Percentiles rank a stretch among this genome's conserved stretches.
These are phyloP conservation scores for Octonoba sinensis DNA, from an alignment of 2,888 invertebrate species.

Conservation along the genomic window DNA sequence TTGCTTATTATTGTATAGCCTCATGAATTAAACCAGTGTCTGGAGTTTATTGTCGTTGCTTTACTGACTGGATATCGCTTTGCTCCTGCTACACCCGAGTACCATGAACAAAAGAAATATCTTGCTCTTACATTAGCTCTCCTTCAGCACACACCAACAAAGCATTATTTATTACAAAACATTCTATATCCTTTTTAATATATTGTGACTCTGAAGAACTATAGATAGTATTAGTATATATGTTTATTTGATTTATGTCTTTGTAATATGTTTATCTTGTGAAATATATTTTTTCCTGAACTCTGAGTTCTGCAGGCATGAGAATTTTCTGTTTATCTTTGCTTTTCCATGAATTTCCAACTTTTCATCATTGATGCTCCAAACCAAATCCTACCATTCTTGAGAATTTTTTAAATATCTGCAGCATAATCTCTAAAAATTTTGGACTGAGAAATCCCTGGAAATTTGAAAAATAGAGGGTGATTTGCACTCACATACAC, in stretches of 20 bases:
- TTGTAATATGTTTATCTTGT: background rate
- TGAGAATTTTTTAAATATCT: no score
- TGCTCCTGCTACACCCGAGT: constrained; percentile 73
- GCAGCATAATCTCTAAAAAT: no score
- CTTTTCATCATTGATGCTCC: no score
- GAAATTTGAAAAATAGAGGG: no score
- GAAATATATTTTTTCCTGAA: background rate
- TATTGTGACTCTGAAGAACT: background rate
- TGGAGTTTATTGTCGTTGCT: constrained; percentile 78
- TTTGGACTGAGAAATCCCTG: no score
- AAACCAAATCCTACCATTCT: no score
- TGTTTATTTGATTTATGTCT: background rate
- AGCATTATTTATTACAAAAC: constrained; percentile 78
- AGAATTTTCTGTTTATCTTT: no score
- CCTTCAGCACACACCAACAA: constrained; percentile 77
- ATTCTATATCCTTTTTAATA: constrained; percentile 73
- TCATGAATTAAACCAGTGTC: constrained; percentile 76
- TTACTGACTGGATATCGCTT: constrained; percentile 77
- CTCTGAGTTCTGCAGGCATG: background rate
- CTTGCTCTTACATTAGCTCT: constrained; percentile 77
- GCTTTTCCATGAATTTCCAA: no score
- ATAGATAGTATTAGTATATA: background rate
- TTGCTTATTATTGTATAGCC: no score
- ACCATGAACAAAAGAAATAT: constrained; percentile 75
- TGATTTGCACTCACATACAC: no score